Evolutionary conservation across 1,140 invertebrate genomes (phyloP), one percentile per base, ranked within the genome.

Genomic region (Nebria ingens): DNA sequence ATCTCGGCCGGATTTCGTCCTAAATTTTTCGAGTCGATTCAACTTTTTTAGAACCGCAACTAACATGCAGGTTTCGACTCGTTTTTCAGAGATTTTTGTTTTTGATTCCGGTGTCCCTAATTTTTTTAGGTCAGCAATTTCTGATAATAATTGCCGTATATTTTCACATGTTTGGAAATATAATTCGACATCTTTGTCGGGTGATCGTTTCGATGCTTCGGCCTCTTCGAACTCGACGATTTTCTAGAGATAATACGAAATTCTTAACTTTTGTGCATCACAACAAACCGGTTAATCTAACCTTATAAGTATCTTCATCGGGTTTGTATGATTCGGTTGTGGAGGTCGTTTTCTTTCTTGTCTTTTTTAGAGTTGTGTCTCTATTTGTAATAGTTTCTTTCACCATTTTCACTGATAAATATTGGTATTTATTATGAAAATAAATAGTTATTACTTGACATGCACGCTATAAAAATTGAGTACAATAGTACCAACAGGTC

Each of bases 1-100:
- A 73, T 97, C 92, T 55, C 91, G 76, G 0, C 85, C 84, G 63
- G 82, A 79, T 65, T 91, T 87, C 42, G 87, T 85, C 3, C 86
- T 76, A 22, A 94, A 82, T 73, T 97, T 96, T 63, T 93, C 89
- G 58, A 93, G 75, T 40, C 93, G 77, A 73, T 97, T 97, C 0
- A 96, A 69, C 70, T 93, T 94, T 66, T 94, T 94, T 17, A 96
- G 70, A 49, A 84, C 76, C 23, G 90, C 81, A 62, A 93, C 82
- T 61, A 84, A 72, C 52, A 94, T 70, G 2, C 84, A 82, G 4
- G 83, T 85, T 62, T 87, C 77, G 52, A 84, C 78, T 67, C 83
- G 76, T 52, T 84, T 79, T 50, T 82, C 76, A 56, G 73, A 75
- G 15, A 89, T 80, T 62, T 83, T 76, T 59, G 78, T 75, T 61